Base-by-base conservation (phyloP, 2,113 vertebrate species). In the Sinocyclocheilus rhinocerous region DNA sequence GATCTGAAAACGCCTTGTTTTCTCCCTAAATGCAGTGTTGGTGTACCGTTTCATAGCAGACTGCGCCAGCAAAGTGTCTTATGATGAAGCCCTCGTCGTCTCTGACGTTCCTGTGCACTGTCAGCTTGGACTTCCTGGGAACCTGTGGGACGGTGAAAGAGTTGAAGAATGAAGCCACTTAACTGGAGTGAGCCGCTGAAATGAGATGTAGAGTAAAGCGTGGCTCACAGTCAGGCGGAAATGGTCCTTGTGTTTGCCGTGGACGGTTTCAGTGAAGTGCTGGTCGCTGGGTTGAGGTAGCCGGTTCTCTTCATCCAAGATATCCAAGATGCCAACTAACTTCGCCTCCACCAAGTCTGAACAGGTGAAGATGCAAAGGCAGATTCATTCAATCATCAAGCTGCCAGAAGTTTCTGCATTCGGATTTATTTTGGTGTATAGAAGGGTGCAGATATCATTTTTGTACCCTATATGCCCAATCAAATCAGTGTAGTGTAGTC, bases 31-130 rank as follows among this genome's bases (percentile, higher is more conserved):
- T 65, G 24, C 12, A 26, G 33, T 75, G 61, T 39, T 33, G 50
- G 87, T 24, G 70, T 33, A 99, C 98, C 90, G 98, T 99, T 89
- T 99, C 97, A 2, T 99, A 99, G 93, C 98, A 99, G 1, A 99
- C 98, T 1, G 98, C 98, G 93, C 98, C 98, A 1, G 98, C 98
- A 83, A 99, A 99, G 92, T 99, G 98, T 63, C 98, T 93, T 91
- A 99, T 89, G 55, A 99, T 97, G 80, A 99, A 99, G 72, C 98
- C 98, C 91, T 99, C 98, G 1, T 99, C 98, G 50, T 99, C 98
- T 90, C 98, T 94, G 92, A 99, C 95, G 83, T 99, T 99, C 89
- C 98, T 96, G 91, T 99, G 98, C 86, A 99, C 92, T 0, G 97
- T 89, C 92, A 99, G 89, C 91, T 99, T 99, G 16, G 98, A 99